Percentiles rank a stretch among this genome's conserved stretches.
Evolutionary conservation across 2,113 vertebrate genomes (phyloP).

Genomic region (Daphoenositta chrysoptera): DNA sequence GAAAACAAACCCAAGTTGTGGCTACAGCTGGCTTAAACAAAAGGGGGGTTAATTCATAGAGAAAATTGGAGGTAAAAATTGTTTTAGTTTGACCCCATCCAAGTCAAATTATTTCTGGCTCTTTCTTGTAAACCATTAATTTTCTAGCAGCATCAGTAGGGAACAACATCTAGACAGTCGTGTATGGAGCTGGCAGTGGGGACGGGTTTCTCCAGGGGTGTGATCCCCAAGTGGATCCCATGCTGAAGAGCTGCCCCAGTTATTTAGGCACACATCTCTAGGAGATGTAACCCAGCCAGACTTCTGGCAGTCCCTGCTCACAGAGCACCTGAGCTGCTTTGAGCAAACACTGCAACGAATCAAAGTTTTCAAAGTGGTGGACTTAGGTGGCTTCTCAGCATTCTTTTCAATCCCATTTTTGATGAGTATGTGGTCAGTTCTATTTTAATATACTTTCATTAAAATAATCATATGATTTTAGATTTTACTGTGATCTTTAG

Average conservation of each 20-base stretch:
- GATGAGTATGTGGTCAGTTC: background rate
- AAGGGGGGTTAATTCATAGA: rapidly evolving
- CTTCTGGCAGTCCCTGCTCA: background rate
- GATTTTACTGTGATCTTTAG: background rate
- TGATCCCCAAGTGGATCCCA: rapidly evolving
- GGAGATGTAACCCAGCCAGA: rapidly evolving
- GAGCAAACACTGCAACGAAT: background rate
- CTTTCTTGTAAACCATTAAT: background rate
- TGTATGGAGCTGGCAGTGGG: too few species aligned
- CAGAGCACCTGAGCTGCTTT: rapidly evolving
- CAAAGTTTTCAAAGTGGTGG: rapidly evolving
- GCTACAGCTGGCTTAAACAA: background rate
- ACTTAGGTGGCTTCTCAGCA: background rate
- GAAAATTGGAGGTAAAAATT: background rate
- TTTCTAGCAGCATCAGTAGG: background rate
- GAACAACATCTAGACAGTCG: background rate
- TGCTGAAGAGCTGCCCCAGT: background rate
- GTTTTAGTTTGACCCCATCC: background rate
- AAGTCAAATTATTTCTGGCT: background rate
- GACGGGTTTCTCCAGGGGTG: background rate
- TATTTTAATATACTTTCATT: background rate
- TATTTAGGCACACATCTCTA: rapidly evolving
- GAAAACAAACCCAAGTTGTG: background rate
- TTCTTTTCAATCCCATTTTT: background rate
- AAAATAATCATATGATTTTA: background rate